A percentile compares a stretch with the other conserved stretches of the same genome.
These are phyloP conservation scores for Leptinotarsa rubiginosa DNA, from an alignment of 2,888 invertebrate species.

Conservation along the genomic window DNA sequence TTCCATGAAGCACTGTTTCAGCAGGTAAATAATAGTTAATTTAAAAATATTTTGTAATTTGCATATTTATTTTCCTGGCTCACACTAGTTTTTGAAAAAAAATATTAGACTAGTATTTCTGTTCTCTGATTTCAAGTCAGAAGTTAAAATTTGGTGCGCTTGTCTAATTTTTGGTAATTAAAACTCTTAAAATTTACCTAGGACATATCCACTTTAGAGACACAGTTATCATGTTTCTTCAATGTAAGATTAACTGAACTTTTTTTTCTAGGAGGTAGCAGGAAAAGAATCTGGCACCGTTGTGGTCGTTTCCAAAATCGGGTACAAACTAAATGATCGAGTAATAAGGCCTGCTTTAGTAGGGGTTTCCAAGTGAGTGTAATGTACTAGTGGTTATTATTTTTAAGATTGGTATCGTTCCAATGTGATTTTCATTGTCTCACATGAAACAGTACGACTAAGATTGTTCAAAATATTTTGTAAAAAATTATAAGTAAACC, in stretches of 20 bases:
- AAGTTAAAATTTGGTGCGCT: too few relatives aligned
- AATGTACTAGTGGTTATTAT: constrained; percentile 21
- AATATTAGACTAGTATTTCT: too few relatives aligned
- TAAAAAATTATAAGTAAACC: constrained; percentile 39
- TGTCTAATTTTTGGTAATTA: too few relatives aligned
- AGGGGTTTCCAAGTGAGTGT: constrained; percentile 84
- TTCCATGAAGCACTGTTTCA: constrained; percentile 96
- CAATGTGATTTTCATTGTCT: constrained; percentile 44
- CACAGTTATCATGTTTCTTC: too few relatives aligned
- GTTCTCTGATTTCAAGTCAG: too few relatives aligned
- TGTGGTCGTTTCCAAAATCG: constrained; percentile 93
- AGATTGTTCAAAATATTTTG: constrained; percentile 32
- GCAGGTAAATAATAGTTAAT: constrained; percentile 71
- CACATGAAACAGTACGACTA: constrained; percentile 24
- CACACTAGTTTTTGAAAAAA: too few relatives aligned
- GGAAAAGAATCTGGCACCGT: constrained; percentile 88
- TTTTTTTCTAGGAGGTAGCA: constrained; percentile 74
- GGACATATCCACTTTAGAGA: too few relatives aligned
- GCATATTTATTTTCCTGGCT: too few relatives aligned
- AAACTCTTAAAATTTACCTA: too few relatives aligned
- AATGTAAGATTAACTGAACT: background rate
- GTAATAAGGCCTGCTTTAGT: constrained; percentile 96
- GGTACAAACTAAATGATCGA: constrained; percentile 93
- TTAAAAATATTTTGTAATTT: too few relatives aligned
- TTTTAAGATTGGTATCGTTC: constrained; percentile 38